These are phyloP conservation scores for Columbina picui DNA, from an alignment of 2,113 vertebrate species.

Conservation along the genomic window DNA sequence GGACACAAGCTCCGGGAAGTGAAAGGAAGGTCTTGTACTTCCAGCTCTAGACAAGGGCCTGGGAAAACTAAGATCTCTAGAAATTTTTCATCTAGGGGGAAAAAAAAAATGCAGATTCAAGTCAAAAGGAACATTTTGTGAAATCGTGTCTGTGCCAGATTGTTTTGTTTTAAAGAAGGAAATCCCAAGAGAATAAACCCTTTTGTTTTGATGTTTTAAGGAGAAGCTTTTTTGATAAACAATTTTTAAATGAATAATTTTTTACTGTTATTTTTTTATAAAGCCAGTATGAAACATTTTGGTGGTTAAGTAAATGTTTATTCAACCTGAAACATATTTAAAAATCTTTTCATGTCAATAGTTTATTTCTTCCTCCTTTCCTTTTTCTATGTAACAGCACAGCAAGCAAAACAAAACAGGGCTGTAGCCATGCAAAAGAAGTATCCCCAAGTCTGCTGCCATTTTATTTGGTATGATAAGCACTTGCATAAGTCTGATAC, in stretches of 20 bases:
- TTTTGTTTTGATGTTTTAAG: not conserved
- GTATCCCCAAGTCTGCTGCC: not conserved
- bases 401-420: conserved; percentile 24
- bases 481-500: not conserved
- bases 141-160: not conserved
- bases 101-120: not conserved
- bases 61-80: not conserved
- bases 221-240: not conserved
- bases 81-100: not conserved
- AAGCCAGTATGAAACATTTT: not conserved
- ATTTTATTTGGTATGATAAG: not conserved
- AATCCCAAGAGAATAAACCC: not conserved
- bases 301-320: not conserved
- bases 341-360: not conserved
- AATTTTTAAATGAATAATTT: not conserved
- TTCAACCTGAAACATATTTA: not conserved
- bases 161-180: conserved; percentile 4
- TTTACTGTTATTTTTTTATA: not conserved
- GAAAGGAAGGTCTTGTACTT: not conserved
- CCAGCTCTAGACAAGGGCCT: not conserved
- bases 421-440: not conserved
- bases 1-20: not conserved
- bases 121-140: conserved; percentile 14
- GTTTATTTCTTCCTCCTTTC: conserved; percentile 8
- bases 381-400: not conserved